Base-by-base conservation (phyloP, 2,113 vertebrate genomes). In the Corapipo altera region DNA sequence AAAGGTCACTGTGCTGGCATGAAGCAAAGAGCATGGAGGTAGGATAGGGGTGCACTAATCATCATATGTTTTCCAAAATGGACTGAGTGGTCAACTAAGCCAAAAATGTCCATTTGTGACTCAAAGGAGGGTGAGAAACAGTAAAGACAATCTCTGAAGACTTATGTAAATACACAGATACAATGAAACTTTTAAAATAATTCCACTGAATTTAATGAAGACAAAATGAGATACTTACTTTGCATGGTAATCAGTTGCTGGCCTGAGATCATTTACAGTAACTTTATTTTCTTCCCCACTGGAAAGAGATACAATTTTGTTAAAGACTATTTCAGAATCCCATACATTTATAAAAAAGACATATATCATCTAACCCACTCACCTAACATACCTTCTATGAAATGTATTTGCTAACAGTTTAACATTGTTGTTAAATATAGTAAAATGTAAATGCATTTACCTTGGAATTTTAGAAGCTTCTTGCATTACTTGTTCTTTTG, bases 221-320 rank as follows among this genome's bases (percentile, higher is more conserved):
- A 75, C 27, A 78, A 91, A 15, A 59, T 48, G 30, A 54, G 39
- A 37, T 89, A 89, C 98, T 97, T 95, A 99, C 99, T 99, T 99
- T 98, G 99, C 98, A 82, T 99, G 98, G 97, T 99, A 99, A 97
- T 99, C 99, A 76, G 98, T 99, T 96, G 99, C 99, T 98, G 99
- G 99, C 97, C 98, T 98, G 96, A 99, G 98, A 97, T 99, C 98
- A 97, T 99, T 98, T 97, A 99, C 98, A 96, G 98, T 98, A 97
- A 98, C 96, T 97, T 97, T 98, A 91, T 98, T 98, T 97, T 99
- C 98, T 97, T 99, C 98, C 94, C 99, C 99, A 92, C 99, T 99
- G 92, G 32, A 92, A 81, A 95, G 72, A 96, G 80, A 87, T 12
- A 85, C 1, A 14, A 81, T 35, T 83, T 90, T 33, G 5, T 74